A percentile compares a stretch with the other conserved stretches of the same genome.
phyloP scores from a whole-genome alignment of 2,113 vertebrate genomes.

The Mungos mungo region DNA sequence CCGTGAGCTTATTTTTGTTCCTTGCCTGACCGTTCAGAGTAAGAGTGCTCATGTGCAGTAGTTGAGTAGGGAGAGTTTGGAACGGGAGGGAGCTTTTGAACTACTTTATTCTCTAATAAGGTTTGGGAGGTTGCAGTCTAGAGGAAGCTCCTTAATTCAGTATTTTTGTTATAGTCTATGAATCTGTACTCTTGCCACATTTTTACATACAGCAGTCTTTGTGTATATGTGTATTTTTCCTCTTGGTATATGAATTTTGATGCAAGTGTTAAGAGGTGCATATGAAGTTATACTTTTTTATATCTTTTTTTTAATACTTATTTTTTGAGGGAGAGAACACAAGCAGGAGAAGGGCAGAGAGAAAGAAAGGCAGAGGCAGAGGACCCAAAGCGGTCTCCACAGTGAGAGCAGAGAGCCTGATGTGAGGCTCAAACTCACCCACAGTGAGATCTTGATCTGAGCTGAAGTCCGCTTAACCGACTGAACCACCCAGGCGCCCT shows the following conservation, averaged over 20 bases:
- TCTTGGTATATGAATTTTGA: not conserved
- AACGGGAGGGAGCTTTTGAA: not conserved
- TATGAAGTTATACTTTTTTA: not conserved
- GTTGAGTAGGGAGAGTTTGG: not conserved
- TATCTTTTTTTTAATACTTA: too few species aligned
- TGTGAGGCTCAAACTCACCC: too few species aligned
- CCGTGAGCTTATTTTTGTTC: not conserved
- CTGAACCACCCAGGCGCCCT: too few species aligned
- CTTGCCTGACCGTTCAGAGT: not conserved
- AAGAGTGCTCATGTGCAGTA: not conserved
- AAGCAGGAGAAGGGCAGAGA: too few species aligned
- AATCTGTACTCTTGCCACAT: slow-evolving; percentile 31
- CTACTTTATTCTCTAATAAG: slow-evolving; percentile 11
- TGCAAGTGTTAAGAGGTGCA: not conserved
- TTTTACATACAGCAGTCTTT: not conserved
- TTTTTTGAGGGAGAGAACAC: too few species aligned
- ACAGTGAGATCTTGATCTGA: too few species aligned
- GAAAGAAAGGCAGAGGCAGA: too few species aligned
- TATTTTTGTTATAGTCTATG: not conserved
- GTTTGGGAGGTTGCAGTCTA: not conserved
- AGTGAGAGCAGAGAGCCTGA: too few species aligned
- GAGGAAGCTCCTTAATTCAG: not conserved
- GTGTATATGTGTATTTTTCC: slow-evolving; percentile 6
- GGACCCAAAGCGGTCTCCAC: too few species aligned
- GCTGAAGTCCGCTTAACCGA: too few species aligned